Evolutionary conservation across 2,797 vertebrate species (phyloP).

Genomic region (Craterocephalus amniculus): DNA sequence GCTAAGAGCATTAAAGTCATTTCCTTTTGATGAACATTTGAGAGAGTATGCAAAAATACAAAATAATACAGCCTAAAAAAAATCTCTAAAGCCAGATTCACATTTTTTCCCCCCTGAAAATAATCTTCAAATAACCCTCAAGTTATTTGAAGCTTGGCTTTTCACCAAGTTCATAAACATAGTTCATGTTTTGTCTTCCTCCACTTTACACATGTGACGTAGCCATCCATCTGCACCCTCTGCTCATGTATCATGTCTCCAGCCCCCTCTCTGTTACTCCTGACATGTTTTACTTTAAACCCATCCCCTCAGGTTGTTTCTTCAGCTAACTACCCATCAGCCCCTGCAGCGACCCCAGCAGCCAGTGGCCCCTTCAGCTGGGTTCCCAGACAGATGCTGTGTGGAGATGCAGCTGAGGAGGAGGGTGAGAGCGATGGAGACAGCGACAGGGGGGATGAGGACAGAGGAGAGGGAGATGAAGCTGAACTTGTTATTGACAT

Average conservation of each 20-base stretch:
- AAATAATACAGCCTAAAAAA: not conserved
- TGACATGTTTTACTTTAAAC: constrained; percentile 6
- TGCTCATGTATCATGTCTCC: constrained; percentile 6
- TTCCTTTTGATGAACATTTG: not conserved
- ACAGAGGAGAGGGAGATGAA: constrained; percentile 90
- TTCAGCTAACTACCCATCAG: constrained; percentile 81
- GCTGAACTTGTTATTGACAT: constrained; percentile 94
- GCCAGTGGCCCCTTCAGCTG: constrained; percentile 85
- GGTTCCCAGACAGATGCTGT: constrained; percentile 92
- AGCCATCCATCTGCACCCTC: constrained; percentile 16
- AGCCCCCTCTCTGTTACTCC: not conserved
- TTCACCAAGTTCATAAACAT: constrained; percentile 25
- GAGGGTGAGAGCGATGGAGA: constrained; percentile 87
- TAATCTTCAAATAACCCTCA: too few relatives aligned
- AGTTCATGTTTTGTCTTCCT: constrained; percentile 26
- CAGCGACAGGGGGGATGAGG: constrained; percentile 84
- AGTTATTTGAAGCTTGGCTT: not conserved
- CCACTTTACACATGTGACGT: constrained; percentile 14
- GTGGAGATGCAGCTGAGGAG: constrained; percentile 87
- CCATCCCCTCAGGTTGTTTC: constrained; percentile 75
- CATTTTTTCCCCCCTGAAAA: not conserved
- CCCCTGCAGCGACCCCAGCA: constrained; percentile 62
- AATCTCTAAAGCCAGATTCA: not conserved
- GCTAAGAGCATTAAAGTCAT: not conserved
- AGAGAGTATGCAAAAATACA: not conserved